These are phyloP conservation scores for Meloidogyne hapla DNA, from an alignment of 1,140 invertebrate genomes.

Conservation along the genomic window DNA sequence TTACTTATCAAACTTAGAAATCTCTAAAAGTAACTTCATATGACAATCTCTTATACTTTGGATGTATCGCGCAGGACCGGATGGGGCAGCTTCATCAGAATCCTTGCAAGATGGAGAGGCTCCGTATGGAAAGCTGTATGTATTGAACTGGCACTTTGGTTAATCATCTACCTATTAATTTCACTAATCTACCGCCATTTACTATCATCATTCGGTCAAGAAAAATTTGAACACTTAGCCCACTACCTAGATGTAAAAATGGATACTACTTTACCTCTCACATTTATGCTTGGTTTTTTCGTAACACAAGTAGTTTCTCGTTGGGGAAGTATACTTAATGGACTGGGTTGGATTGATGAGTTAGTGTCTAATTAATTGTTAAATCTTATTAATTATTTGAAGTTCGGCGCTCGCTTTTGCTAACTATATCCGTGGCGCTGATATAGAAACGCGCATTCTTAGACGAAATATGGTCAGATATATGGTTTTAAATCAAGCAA, in stretches of 20 bases:
- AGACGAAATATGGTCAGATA: conserved; percentile 47
- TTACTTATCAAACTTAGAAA: too few species aligned
- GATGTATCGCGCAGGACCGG: conserved; percentile 42
- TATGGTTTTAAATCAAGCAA: conserved; percentile 52
- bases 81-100: conserved; percentile 30
- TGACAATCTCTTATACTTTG: conserved; percentile 50
- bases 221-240: conserved; percentile 54
- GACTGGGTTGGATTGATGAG: conserved; percentile 62
- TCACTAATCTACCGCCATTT: conserved; percentile 40
- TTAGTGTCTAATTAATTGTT: conserved; percentile 27
- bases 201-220: conserved; percentile 32
- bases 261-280: conserved; percentile 46
- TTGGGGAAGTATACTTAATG: conserved; percentile 55
- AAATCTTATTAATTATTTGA: conserved; percentile 14
- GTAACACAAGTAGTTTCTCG: conserved; percentile 46
- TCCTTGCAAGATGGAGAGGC: conserved; percentile 44
- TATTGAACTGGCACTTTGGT: conserved; percentile 42
- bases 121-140: conserved; percentile 51
- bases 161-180: conserved; percentile 45
- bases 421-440: conserved; percentile 64
- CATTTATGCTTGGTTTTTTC: conserved; percentile 53
- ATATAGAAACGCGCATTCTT: conserved; percentile 78
- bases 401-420: conserved; percentile 50
- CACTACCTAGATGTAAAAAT: conserved; percentile 49
- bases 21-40: background rate